A percentile compares a stretch with the other conserved stretches of the same genome.
Evolutionary conservation across 2,113 vertebrate genomes (phyloP).

Genomic region (Thinocorus orbignyianus): DNA sequence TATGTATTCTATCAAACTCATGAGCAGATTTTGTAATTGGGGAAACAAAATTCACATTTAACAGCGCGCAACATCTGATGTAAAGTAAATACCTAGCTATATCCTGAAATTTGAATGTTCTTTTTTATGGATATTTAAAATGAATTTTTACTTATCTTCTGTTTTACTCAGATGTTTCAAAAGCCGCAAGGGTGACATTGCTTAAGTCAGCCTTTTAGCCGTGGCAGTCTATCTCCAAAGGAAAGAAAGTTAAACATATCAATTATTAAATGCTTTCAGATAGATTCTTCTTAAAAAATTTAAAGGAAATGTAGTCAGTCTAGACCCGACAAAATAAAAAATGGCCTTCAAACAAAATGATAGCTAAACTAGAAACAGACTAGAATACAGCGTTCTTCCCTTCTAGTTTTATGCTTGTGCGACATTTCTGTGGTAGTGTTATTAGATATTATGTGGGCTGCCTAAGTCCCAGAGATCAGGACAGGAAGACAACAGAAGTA

Average conservation of each 20-base stretch:
- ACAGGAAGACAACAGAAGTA: background rate
- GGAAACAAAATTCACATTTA: background rate
- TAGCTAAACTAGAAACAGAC: conserved; percentile 12
- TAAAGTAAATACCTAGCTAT: background rate
- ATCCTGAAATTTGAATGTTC: background rate
- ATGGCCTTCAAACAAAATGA: background rate
- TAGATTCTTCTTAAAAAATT: conserved; percentile 8
- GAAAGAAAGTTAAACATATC: background rate
- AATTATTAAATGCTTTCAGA: conserved; percentile 41
- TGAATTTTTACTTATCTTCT: background rate
- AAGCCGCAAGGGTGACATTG: background rate
- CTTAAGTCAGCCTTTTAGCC: background rate
- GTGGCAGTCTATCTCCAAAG: background rate
- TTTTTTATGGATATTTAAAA: background rate
- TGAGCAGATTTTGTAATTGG: background rate
- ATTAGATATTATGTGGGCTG: background rate
- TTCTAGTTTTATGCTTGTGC: background rate
- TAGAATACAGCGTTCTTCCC: background rate
- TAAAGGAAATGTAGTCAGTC: background rate
- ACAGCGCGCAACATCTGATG: background rate
- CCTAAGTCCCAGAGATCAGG: background rate
- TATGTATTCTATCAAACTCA: background rate
- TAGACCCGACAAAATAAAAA: background rate
- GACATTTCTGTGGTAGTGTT: background rate
- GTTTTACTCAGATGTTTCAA: background rate